A percentile compares a stretch with the other conserved stretches of the same genome.
Evolutionary conservation across 64 coral and sea anemone species (phyloP).

Genomic region (Dendronephthya gigantea): DNA sequence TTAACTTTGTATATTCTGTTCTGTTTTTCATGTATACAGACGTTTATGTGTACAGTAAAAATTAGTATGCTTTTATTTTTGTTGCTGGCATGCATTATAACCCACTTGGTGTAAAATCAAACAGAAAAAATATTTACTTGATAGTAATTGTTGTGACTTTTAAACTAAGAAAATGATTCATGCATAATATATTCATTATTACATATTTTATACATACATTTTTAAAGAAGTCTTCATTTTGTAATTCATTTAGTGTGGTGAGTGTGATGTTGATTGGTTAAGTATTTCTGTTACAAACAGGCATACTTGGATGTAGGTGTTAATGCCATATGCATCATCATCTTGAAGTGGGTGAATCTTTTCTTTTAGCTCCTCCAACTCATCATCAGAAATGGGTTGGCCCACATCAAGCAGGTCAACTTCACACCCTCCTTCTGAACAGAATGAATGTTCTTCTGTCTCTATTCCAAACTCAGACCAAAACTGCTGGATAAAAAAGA

Average conservation of each 20-base stretch:
- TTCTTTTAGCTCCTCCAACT: not conserved
- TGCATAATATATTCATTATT: no score
- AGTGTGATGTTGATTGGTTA: not conserved
- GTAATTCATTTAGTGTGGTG: not conserved
- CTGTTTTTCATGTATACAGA: no score
- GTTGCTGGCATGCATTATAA: no score
- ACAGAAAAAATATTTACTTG: no score
- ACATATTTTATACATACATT: not conserved
- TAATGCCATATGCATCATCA: not conserved
- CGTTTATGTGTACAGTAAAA: no score
- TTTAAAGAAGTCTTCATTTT: not conserved
- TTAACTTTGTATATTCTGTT: no score
- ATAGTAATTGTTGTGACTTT: no score
- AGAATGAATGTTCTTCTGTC: slow-evolving; percentile 2
- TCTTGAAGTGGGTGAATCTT: not conserved
- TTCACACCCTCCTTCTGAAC: not conserved
- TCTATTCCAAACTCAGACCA: not conserved
- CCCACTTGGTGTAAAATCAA: no score
- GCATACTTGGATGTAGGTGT: not conserved
- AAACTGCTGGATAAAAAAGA: not conserved
- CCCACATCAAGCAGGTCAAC: not conserved
- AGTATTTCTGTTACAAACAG: not conserved
- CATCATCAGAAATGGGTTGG: not conserved
- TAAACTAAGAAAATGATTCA: no score
- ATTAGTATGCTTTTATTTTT: no score